phyloP scores from a whole-genome alignment of 2,888 invertebrate species.

The Hirtodrosophila alboralis region DNA sequence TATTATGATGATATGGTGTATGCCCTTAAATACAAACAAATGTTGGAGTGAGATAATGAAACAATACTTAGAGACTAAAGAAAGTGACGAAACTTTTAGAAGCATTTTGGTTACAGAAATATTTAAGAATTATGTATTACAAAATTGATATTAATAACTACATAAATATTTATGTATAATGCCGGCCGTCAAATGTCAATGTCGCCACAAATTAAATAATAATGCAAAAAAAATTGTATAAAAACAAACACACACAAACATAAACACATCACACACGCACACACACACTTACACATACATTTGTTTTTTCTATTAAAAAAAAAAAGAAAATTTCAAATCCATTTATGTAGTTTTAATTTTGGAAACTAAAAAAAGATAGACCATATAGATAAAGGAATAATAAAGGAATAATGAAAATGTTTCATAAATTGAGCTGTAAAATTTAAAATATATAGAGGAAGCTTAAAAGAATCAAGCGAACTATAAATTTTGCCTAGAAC shows the following conservation, averaged over 20 bases:
- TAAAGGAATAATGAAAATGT: slow-evolving; percentile 18
- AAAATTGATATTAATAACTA: slow-evolving; percentile 69
- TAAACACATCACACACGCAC: slow-evolving; percentile 6
- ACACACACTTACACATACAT: slow-evolving; percentile 30
- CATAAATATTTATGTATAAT: slow-evolving; percentile 60
- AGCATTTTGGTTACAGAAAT: slow-evolving; percentile 73
- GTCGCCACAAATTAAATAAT: slow-evolving; percentile 67
- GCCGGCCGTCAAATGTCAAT: slow-evolving; percentile 48
- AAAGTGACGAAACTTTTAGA: slow-evolving; percentile 75
- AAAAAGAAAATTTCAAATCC: slow-evolving; percentile 43
- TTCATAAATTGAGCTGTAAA: background rate
- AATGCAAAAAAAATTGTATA: slow-evolving; percentile 69
- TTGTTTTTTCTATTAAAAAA: slow-evolving; percentile 74
- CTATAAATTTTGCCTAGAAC: no score
- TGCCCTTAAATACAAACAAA: slow-evolving; percentile 77
- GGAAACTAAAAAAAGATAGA: slow-evolving; percentile 1
- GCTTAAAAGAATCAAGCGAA: no score
- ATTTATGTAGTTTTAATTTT: slow-evolving; percentile 50
- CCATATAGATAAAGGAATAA: no score
- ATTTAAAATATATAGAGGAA: no score
- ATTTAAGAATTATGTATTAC: slow-evolving; percentile 64
- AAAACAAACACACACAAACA: slow-evolving; percentile 30
- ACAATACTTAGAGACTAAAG: slow-evolving; percentile 83
- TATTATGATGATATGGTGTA: no score
- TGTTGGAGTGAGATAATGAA: slow-evolving; percentile 84